Percentiles rank a stretch among this genome's conserved stretches.
Conservation (phyloP, 64 coral and sea anemone genomes). For the Dendronephthya gigantea region DNA sequence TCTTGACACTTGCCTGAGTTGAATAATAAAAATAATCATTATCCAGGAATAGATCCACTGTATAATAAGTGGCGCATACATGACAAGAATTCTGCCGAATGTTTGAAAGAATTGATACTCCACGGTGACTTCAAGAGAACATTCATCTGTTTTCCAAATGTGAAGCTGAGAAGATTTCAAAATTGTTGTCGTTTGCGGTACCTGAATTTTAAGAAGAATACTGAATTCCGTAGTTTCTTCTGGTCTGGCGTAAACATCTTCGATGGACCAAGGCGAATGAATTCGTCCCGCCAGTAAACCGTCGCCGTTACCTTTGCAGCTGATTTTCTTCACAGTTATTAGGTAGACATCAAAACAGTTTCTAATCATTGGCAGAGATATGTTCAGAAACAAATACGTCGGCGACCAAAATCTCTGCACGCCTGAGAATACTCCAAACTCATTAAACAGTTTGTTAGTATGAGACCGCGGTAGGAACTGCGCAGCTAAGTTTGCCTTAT, state of each 20-base stretch:
- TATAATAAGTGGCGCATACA: conserved; percentile 59
- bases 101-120: conserved; percentile 50
- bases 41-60: conserved; percentile 70
- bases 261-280: conserved; percentile 86
- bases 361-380: conserved; percentile 25
- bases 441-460: not conserved
- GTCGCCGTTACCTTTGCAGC: not conserved
- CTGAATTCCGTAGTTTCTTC: conserved; percentile 39
- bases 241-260: conserved; percentile 50
- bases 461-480: not conserved
- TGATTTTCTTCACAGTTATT: conserved; percentile 38
- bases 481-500: not conserved
- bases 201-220: conserved; percentile 62
- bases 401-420: not conserved
- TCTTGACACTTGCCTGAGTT: conserved; percentile 13
- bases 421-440: not conserved
- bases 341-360: conserved; percentile 54
- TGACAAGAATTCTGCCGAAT: conserved; percentile 65
- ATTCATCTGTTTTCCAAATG: conserved; percentile 57
- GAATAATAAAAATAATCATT: conserved; percentile 62
- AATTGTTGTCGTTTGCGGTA: conserved; percentile 56
- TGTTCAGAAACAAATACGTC: not conserved
- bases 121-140: conserved; percentile 57
- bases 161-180: conserved; percentile 50
- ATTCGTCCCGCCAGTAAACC: conserved; percentile 44